Conservation (phyloP, 2,113 vertebrate species). For the Malaclemys terrapin region DNA sequence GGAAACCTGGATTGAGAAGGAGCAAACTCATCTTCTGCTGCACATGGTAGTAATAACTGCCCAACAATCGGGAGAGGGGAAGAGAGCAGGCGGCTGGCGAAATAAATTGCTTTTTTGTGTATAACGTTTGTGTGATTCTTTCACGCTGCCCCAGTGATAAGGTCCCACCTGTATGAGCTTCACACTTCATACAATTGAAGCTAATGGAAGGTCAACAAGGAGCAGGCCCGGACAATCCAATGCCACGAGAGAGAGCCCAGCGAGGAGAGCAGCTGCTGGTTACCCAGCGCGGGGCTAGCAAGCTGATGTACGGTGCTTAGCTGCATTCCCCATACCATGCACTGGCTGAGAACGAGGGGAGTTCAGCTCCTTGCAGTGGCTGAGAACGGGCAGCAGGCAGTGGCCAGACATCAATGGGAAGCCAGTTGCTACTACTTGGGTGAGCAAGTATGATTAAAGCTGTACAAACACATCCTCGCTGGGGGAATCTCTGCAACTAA, state of each 20-base stretch:
- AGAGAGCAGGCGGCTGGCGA: background rate
- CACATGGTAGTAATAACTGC: background rate
- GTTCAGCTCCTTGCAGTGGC: background rate
- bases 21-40: background rate
- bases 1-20: background rate
- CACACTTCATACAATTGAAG: background rate
- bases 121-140: conserved; percentile 1
- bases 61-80: background rate
- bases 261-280: background rate
- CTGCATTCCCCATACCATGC: background rate
- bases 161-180: background rate
- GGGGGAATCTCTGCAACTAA: background rate
- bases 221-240: background rate
- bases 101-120: conserved; percentile 11
- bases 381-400: background rate
- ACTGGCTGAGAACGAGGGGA: rapidly evolving
- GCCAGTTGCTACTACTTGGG: no score
- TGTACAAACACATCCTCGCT: background rate
- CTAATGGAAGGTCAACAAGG: conserved; percentile 12
- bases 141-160: background rate
- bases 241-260: background rate
- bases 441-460: no score
- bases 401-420: no score
- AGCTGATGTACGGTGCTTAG: background rate
- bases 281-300: background rate